phyloP scores from a whole-genome alignment of 2,888 invertebrate genomes.

The Psylliodes chrysocephalus region DNA sequence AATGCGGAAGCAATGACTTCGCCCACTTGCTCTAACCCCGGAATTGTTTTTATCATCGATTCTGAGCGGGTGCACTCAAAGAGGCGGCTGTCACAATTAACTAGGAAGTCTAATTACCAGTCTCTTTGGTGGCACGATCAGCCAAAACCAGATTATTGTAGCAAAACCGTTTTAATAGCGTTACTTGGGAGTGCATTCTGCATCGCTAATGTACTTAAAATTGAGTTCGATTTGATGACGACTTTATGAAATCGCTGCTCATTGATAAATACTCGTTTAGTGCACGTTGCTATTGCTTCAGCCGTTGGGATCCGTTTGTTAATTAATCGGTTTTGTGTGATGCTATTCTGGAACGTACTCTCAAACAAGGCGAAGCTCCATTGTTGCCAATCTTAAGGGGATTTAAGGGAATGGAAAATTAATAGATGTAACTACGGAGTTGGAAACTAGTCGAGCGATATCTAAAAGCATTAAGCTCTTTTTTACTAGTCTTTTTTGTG shows the following conservation, averaged over 20 bases:
- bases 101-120: slow-evolving; percentile 55
- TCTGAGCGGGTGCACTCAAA: slow-evolving; percentile 41
- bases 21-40: neutral
- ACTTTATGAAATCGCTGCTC: slow-evolving; percentile 43
- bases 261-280: slow-evolving; percentile 40
- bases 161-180: slow-evolving; percentile 58
- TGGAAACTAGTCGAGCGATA: no score
- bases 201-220: slow-evolving; percentile 54
- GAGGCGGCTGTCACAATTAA: slow-evolving; percentile 52
- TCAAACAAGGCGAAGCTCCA: slow-evolving; percentile 7
- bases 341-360: slow-evolving; percentile 14
- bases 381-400: slow-evolving; percentile 14
- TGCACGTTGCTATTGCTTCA: slow-evolving; percentile 17
- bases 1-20: neutral
- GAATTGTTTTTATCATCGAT: slow-evolving; percentile 45
- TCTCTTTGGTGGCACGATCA: slow-evolving; percentile 57
- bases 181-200: slow-evolving; percentile 56
- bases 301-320: slow-evolving; percentile 28
- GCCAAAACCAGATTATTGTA: slow-evolving; percentile 57
- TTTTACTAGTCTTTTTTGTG: no score
- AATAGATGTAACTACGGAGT: neutral
- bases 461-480: no score
- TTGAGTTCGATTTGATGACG: slow-evolving; percentile 45
- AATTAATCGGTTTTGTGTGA: slow-evolving; percentile 29
- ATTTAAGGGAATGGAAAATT: neutral